Percentiles rank a stretch among this genome's conserved stretches.
Evolutionary conservation across 2,797 vertebrate species (phyloP).

Genomic region (Cheirogaleus major): DNA sequence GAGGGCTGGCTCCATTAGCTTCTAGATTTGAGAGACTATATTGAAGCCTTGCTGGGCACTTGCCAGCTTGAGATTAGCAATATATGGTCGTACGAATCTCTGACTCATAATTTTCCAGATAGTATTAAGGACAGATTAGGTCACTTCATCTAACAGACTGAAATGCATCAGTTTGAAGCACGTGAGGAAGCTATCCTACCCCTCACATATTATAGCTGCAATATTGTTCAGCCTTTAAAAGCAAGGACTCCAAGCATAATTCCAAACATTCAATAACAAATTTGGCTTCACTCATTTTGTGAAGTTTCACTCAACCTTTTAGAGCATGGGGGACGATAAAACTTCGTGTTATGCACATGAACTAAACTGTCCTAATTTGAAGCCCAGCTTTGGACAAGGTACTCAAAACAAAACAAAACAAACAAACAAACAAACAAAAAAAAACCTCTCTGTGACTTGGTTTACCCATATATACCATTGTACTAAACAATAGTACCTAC

Average conservation of each 20-base stretch:
- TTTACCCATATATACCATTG: background rate
- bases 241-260: background rate
- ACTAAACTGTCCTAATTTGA: background rate
- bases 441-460: background rate
- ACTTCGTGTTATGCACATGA: background rate
- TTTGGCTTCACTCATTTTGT: background rate
- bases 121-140: conserved; percentile 65
- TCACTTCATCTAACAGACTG: conserved; percentile 54
- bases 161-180: background rate
- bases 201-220: background rate
- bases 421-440: no score
- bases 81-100: conserved; percentile 51
- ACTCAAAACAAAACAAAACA: background rate
- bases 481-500: background rate
- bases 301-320: background rate
- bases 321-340: background rate
- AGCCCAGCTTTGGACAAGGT: background rate
- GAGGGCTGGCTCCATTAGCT: conserved; percentile 69
- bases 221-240: background rate
- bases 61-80: conserved; percentile 57
- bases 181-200: background rate
- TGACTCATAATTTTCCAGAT: conserved; percentile 58
- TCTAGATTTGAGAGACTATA: conserved; percentile 45
- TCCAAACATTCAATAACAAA: background rate
- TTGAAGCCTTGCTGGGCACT: conserved; percentile 54